Evolutionary conservation across 1,140 invertebrate genomes (phyloP).

Genomic region (Drosophila kanapiae): DNA sequence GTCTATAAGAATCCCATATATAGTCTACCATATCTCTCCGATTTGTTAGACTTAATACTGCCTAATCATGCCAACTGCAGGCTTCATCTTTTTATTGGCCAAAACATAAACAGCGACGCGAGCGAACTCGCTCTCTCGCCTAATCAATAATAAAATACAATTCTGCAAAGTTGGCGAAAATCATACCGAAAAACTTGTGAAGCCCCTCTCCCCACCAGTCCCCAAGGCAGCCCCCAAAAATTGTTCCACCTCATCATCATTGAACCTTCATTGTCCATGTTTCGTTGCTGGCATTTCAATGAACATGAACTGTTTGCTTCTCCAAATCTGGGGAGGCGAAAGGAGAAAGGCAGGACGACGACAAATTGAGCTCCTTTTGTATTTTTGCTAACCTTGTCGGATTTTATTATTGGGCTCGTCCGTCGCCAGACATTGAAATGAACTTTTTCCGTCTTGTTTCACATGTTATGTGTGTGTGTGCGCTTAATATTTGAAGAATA

Average conservation of each 20-base stretch:
- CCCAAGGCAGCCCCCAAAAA: not conserved
- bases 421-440: slow-evolving; percentile 53
- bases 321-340: not conserved
- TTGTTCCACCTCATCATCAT: slow-evolving; percentile 37
- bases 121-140: not conserved
- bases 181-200: slow-evolving; percentile 28
- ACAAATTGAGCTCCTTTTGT: slow-evolving; percentile 67
- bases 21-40: not conserved
- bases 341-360: slow-evolving; percentile 29
- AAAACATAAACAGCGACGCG: slow-evolving; percentile 49
- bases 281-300: slow-evolving; percentile 73
- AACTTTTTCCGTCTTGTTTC: slow-evolving; percentile 46
- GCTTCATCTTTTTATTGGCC: slow-evolving; percentile 48
- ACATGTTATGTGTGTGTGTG: slow-evolving; percentile 45
- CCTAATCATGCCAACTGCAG: slow-evolving; percentile 21
- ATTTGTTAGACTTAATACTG: slow-evolving; percentile 4
- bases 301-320: slow-evolving; percentile 63
- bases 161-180: slow-evolving; percentile 61
- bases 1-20: not conserved
- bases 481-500: slow-evolving; percentile 74
- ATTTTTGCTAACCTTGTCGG: slow-evolving; percentile 76
- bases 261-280: slow-evolving; percentile 51
- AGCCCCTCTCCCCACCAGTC: not conserved
- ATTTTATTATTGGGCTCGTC: slow-evolving; percentile 60
- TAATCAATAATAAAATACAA: slow-evolving; percentile 78